Evolutionary conservation across 2,113 vertebrate genomes (phyloP), one percentile per base, ranked within the genome.

Genomic region (Stigmatopora nigra): DNA sequence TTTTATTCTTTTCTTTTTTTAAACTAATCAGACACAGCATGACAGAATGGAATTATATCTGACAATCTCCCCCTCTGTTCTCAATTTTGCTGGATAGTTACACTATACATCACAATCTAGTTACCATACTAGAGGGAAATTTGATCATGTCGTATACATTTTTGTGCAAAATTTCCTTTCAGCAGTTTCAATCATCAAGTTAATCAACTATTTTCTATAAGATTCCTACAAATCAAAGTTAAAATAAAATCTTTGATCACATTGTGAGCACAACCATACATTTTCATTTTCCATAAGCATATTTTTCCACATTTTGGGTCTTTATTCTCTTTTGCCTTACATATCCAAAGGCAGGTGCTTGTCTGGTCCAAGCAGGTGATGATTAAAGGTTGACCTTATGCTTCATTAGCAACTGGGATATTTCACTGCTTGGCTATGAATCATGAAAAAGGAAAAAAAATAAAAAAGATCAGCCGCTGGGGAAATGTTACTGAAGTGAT

Each of bases 371-470:
- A 79, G 84, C 76, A 82, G 84, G 79, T 76, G 85, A 84, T 88
- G 86, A 90, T 89, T 87, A 89, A 87, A 78, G 75, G 73, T 79
- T 84, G 86, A 88, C 84, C 83, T 84, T 89, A 84, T 66, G 80
- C 84, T 86, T 90, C 87, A 89, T 90, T 88, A 89, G 86, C 73
- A 78, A 84, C 49, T 69, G 73, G 74, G 79, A 87, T 77, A 79
- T 88, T 83, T 85, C 67, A 72, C 66, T 53, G 63, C 72, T 68
- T 41, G 66, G 81, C 87, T 75, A 87, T 87, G 86, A 88, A 90
- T 89, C 87, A 87, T 73, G 75, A 71, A 68, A 41, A 59, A 16
- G 38, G 62, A 9, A 8, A 17, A 53, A 20, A 44, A 25, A n/a
- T n/a, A n/a, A 49, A 63, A 72, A 79, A 80, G 76, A 76, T 70